A percentile compares a stretch with the other conserved stretches of the same genome.
phyloP scores from a whole-genome alignment of 2,888 invertebrate genomes.

The Eurois occulta region DNA sequence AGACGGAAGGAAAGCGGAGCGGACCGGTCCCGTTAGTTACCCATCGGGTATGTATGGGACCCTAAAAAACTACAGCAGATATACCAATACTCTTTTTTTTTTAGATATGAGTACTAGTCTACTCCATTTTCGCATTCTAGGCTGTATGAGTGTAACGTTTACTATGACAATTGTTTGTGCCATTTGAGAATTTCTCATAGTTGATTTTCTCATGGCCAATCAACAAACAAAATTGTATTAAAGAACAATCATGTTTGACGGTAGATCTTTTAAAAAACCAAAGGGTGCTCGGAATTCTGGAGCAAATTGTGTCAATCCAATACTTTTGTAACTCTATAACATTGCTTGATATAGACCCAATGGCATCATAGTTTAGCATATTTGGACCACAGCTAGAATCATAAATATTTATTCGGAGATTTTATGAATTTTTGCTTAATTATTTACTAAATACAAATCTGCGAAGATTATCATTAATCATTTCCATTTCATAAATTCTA shows the following conservation, averaged over 20 bases:
- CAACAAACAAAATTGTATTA: background rate
- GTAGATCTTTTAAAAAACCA: background rate
- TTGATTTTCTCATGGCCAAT: too few species aligned
- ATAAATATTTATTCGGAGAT: background rate
- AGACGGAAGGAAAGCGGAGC: too few species aligned
- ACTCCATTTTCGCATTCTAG: too few species aligned
- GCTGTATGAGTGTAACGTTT: too few species aligned
- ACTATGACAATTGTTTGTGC: too few species aligned
- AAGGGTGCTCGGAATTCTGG: background rate
- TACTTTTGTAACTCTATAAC: background rate
- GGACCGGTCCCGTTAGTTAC: too few species aligned
- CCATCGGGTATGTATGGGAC: too few species aligned
- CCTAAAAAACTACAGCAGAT: too few species aligned
- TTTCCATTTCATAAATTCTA: constrained; percentile 54
- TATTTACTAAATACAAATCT: constrained; percentile 17
- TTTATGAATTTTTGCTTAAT: background rate
- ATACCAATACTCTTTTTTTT: too few species aligned
- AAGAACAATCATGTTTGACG: background rate
- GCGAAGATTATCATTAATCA: constrained; percentile 24
- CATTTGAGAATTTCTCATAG: background rate
- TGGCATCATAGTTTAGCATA: background rate
- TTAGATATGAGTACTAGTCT: too few species aligned
- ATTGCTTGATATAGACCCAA: background rate
- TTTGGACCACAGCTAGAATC: background rate
- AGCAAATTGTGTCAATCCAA: background rate